A percentile compares a stretch with the other conserved stretches of the same genome.
Evolutionary conservation across 2,113 vertebrate genomes (phyloP).

Genomic region (Vicugna pacos): DNA sequence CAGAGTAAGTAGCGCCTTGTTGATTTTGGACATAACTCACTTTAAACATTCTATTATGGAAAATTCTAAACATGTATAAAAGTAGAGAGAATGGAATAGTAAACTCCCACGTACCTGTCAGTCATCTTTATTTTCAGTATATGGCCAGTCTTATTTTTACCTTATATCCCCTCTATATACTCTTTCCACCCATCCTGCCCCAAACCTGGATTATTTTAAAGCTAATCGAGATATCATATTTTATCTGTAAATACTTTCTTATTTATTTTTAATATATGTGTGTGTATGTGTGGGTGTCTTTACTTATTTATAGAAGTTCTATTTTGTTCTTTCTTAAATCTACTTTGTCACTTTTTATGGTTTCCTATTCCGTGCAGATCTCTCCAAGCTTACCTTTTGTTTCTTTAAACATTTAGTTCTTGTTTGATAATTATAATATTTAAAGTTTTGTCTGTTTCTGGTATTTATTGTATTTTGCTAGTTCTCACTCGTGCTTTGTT

Average conservation of each 20-base stretch:
- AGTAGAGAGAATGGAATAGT: constrained; percentile 16
- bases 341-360: not conserved
- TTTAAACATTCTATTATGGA: not conserved
- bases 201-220: constrained; percentile 45
- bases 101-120: not conserved
- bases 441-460: constrained; percentile 30
- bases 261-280: not conserved
- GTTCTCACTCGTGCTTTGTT: not conserved
- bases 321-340: constrained; percentile 14
- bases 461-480: constrained; percentile 46
- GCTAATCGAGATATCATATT: not conserved
- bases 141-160: not conserved
- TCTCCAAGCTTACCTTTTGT: not conserved
- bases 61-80: not conserved
- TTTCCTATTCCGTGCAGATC: not conserved
- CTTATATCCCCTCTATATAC: not conserved
- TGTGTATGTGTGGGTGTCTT: not conserved
- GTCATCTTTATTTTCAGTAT: constrained; percentile 19
- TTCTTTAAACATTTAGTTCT: constrained; percentile 9
- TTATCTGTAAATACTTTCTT: constrained; percentile 6
- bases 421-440: not conserved
- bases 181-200: not conserved
- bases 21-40: not conserved
- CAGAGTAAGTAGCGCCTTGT: not conserved
- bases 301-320: constrained; percentile 12